Base-by-base conservation (phyloP, 1,140 invertebrate species). In the Latrodectus geometricus region DNA sequence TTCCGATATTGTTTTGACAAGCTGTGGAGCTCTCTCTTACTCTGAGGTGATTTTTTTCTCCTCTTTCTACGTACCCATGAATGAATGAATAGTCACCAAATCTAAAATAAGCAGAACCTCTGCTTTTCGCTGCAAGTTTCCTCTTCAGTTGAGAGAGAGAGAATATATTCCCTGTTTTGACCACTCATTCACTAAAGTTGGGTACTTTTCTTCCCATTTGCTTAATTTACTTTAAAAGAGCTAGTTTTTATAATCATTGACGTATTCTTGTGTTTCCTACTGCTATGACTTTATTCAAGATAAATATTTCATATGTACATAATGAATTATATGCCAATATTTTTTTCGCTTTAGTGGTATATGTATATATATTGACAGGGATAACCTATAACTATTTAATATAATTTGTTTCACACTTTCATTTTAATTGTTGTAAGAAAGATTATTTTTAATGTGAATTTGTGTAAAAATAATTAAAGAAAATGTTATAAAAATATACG, bases 1-100 rank as follows among this genome's bases (percentile, higher is more conserved):
- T 81, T 81, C 68, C 78, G 50, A 81, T 81, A 81, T 65, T 81
- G 78, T 81, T 81, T 81, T 81, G 78, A 81, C 78, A 81, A 81
- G 78, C 78, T 70, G 68, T 49, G 68, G 78, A 81, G 78, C 78
- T 72, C 78, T 81, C 35, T 14, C 9, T 50, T 49, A 15, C 72
- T 74, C 35, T 35, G 35, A 35, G 35, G 35, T 5, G 35, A 35
- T 35, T 35, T 35, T 74, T 21, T 15, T 74, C 35, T 35, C 35
- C 35, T 35, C 35, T 5, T 35, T 35, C 72, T 49, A 70, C 49
- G 69, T 61, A 17, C 77, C 48, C 65, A 12, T 15, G 49, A 70
- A 35, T 15, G 49, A 70, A 35, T 72, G 78, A 81, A 81, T 70
- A 72, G 78, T 72, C 66, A 70, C 66, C 65, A 70, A 72, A 81